These are phyloP conservation scores for Eristalis intricaria DNA, from an alignment of 2,888 invertebrate genomes.

Conservation along the genomic window DNA sequence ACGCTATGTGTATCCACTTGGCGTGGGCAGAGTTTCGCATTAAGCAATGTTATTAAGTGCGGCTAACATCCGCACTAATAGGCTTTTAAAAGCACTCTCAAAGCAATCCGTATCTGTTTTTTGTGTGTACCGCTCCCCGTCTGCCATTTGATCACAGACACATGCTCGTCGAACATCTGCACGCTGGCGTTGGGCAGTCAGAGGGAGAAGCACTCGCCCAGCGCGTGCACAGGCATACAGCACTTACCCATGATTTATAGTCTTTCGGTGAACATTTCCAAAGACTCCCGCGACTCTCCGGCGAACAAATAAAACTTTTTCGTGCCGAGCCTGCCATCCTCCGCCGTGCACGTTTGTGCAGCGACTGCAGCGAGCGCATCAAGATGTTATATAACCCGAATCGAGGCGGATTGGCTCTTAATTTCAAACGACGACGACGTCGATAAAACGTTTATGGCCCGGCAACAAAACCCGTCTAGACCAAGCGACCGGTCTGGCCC, in stretches of 20 bases:
- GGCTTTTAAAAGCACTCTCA: slow-evolving; percentile 27
- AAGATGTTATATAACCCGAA: slow-evolving; percentile 15
- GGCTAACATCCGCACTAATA: slow-evolving; percentile 39
- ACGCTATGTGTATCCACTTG: not conserved
- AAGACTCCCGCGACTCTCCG: slow-evolving; percentile 22
- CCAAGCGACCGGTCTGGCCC: not conserved
- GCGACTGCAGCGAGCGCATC: not conserved
- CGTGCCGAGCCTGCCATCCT: not conserved
- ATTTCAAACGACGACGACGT: slow-evolving; percentile 27
- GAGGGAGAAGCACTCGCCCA: not conserved
- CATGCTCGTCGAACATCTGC: not conserved
- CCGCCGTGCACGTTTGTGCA: not conserved
- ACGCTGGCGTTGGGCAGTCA: not conserved
- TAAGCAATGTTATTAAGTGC: slow-evolving; percentile 27
- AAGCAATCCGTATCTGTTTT: not conserved
- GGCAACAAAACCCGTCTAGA: slow-evolving; percentile 42
- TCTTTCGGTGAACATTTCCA: slow-evolving; percentile 30
- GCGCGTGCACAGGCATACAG: not conserved
- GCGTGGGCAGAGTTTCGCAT: slow-evolving; percentile 30
- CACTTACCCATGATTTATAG: slow-evolving; percentile 52
- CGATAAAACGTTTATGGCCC: slow-evolving; percentile 23
- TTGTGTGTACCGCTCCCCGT: not conserved
- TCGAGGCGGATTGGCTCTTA: not conserved
- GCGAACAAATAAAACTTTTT: not conserved
- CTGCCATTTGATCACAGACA: not conserved